Evolutionary conservation across 2,888 invertebrate genomes (phyloP), one percentile per base, ranked within the genome.

Genomic region (Philopedon plagiatum): DNA sequence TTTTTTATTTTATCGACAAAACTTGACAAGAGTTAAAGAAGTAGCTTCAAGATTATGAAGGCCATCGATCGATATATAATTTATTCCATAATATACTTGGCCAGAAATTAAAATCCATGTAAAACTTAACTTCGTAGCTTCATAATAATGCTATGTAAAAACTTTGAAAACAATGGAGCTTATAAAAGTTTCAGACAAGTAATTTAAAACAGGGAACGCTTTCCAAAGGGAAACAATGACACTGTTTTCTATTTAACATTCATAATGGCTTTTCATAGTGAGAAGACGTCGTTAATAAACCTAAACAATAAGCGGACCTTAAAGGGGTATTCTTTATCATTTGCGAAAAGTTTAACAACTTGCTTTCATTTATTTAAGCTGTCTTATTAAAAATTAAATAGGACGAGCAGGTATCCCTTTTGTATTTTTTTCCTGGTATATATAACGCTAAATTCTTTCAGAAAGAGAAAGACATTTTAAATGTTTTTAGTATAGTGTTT

Each of bases 231-330:
- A 76, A 76, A 76, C 76, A 76, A 76, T 76, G 76, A 76, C 75
- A 70, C 71, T 75, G 75, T 76, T 77, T 71, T 73, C 71, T 75
- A 77, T 77, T 78, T 75, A 74, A 74, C 71, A 74, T 74, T 71
- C 71, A 71, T 71, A 71, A 74, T 71, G 70, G 74, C 67, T 63
- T 61, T 64, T 56, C 49, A 63, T 71, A 74, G 66, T 60, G 57
- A 63, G 67, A 54, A 67, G 74, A 74, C 67, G 58, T 71, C 66
- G 63, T 74, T 74, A 70, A 71, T 74, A 74, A 71, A 71, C 74
- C 71, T 37, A 61, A 74, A 73, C 73, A 73, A 70, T 73, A 64
- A 49, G 65, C 44, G 60, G 56, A 60, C 46, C 56, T 64, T 69
- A 69, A 65, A 73, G 58, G 65, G 57, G 32, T 62, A 62, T 56